These are phyloP conservation scores for Mycogona germanica DNA, from an alignment of 2,888 invertebrate genomes.

Conservation along the genomic window DNA sequence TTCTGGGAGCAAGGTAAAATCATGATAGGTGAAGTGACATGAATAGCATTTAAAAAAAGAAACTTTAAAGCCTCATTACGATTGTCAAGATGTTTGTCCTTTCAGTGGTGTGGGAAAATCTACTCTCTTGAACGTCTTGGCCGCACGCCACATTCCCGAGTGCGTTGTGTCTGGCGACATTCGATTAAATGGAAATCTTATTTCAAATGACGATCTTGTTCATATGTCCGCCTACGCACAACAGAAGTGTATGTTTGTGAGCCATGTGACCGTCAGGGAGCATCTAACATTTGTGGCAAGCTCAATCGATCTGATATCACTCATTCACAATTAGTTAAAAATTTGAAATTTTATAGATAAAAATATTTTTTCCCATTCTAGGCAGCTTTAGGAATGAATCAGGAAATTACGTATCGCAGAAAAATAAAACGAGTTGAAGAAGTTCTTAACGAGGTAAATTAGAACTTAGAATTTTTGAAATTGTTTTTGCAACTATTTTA, in stretches of 20 bases:
- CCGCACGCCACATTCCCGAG: slow-evolving; percentile 43
- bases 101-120: slow-evolving; percentile 83
- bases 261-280: slow-evolving; percentile 75
- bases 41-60: no score
- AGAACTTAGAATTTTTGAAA: no score
- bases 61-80: no score
- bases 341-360: no score
- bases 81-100: neutral
- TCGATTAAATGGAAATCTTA: slow-evolving; percentile 57
- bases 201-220: slow-evolving; percentile 51
- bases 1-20: no score
- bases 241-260: slow-evolving; percentile 86
- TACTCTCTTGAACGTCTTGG: slow-evolving; percentile 77
- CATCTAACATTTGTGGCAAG: slow-evolving; percentile 80
- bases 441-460: slow-evolving; percentile 59
- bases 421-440: slow-evolving; percentile 69
- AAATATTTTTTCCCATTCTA: slow-evolving; percentile 34
- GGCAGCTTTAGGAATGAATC: slow-evolving; percentile 73
- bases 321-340: no score
- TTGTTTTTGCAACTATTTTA: no score
- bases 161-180: slow-evolving; percentile 32
- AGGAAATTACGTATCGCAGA: slow-evolving; percentile 54
- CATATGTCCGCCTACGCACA: slow-evolving; percentile 83
- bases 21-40: no score
- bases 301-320: no score